Percentiles rank a stretch among this genome's conserved stretches.
Evolutionary conservation across 2,113 vertebrate species (phyloP).

Genomic region (Labrus mixtus): DNA sequence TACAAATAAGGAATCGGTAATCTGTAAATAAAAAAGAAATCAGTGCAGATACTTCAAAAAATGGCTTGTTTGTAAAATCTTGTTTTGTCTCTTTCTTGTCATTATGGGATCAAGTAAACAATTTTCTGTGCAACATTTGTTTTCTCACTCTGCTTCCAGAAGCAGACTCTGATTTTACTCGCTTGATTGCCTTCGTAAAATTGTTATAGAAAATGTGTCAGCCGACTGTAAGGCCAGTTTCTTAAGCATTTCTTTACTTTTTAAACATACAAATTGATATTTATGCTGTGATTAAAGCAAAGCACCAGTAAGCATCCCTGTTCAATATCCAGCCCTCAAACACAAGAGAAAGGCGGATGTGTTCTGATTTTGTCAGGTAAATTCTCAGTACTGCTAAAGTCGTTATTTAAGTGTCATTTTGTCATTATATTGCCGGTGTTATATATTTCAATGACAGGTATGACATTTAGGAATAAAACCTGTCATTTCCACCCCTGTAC

Average conservation of each 20-base stretch:
- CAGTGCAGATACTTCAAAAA: conserved; percentile 17
- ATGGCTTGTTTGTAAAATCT: not conserved
- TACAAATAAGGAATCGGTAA: conserved; percentile 35
- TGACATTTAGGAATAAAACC: conserved; percentile 42
- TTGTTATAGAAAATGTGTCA: not conserved
- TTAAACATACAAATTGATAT: conserved; percentile 14
- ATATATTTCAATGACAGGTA: not conserved
- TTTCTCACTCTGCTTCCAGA: not conserved
- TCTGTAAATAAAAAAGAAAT: conserved; percentile 9
- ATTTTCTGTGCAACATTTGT: conserved; percentile 16
- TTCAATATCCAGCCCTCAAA: conserved; percentile 51
- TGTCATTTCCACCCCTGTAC: conserved; percentile 17
- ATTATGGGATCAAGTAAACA: conserved; percentile 18
- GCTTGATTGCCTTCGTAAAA: conserved; percentile 11
- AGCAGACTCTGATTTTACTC: not conserved
- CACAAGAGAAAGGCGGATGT: conserved; percentile 21
- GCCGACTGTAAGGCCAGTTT: conserved; percentile 9
- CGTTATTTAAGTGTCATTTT: conserved; percentile 1
- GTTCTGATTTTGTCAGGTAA: not conserved
- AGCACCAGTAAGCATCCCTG: conserved; percentile 25
- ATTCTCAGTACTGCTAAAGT: not conserved
- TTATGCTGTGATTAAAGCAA: conserved; percentile 21
- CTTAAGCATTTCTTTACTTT: conserved; percentile 2
- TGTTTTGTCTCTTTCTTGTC: not conserved
- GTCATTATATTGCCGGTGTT: not conserved